phyloP scores from a whole-genome alignment of 30 jellyfish, hydroid and myxozoan species.

The Clytia hemisphaerica region DNA sequence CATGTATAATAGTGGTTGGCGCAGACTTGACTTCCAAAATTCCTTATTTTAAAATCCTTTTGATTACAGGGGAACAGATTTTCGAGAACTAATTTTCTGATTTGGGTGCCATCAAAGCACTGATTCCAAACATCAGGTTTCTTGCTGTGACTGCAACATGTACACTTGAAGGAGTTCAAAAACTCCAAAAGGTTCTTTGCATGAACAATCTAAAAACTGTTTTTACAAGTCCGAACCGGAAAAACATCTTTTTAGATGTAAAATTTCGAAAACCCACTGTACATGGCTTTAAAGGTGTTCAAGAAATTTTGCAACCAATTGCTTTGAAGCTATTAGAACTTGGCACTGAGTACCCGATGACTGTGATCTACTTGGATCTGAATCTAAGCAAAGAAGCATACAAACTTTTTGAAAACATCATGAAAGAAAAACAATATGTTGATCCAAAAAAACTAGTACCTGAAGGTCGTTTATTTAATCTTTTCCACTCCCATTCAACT shows the following conservation, averaged over 20 bases:
- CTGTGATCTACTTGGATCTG: background rate
- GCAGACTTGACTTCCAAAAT: too few species aligned
- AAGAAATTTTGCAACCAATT: too few species aligned
- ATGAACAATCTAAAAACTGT: background rate
- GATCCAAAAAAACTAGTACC: background rate
- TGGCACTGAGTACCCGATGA: background rate
- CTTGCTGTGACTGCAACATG: too few species aligned
- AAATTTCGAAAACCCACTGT: background rate
- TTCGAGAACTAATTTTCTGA: too few species aligned
- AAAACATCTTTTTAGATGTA: background rate
- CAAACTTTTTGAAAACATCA: background rate
- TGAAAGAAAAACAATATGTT: background rate
- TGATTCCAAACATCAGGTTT: too few species aligned
- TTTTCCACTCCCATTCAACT: background rate
- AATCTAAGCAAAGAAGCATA: conserved; percentile 5
- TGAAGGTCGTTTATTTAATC: background rate
- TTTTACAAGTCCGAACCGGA: background rate
- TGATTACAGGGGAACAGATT: too few species aligned
- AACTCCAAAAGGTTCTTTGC: background rate
- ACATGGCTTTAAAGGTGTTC: background rate
- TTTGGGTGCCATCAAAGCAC: too few species aligned
- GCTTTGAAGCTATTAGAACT: too few species aligned
- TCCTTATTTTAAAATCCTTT: too few species aligned
- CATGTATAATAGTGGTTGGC: too few species aligned
- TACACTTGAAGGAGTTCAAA: too few species aligned